A percentile compares a stretch with the other conserved stretches of the same genome.
These are phyloP conservation scores for Drosophila willistoni DNA, from an alignment of 1,140 invertebrate species.

Conservation along the genomic window DNA sequence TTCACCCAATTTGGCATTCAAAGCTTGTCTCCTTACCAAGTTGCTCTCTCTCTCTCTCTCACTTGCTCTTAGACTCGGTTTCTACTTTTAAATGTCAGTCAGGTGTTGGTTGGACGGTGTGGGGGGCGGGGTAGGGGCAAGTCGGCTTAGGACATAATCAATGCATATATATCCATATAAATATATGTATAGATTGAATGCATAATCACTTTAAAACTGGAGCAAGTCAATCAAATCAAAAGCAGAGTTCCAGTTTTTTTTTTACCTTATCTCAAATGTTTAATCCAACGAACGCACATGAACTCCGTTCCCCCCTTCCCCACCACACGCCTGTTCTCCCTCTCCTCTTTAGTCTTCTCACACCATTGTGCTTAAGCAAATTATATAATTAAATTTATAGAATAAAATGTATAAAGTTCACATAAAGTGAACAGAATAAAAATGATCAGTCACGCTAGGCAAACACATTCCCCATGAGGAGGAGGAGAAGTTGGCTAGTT, in stretches of 20 bases:
- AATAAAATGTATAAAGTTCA: conserved; percentile 14
- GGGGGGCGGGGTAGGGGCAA: not conserved
- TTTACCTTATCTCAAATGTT: conserved; percentile 8
- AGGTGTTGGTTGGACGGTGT: not conserved
- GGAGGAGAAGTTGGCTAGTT: not conserved
- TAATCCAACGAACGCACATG: conserved; percentile 17
- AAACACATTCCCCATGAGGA: not conserved
- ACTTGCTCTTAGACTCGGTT: not conserved
- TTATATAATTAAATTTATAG: conserved; percentile 15
- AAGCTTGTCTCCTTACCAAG: not conserved
- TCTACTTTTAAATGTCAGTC: conserved; percentile 13
- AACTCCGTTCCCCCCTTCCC: not conserved
- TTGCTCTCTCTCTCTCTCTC: not conserved
- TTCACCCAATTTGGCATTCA: conserved; percentile 13
- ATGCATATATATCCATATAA: not conserved
- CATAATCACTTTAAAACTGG: conserved; percentile 5
- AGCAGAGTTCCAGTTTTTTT: not conserved
- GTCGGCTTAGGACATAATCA: not conserved
- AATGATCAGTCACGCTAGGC: conserved; percentile 24
- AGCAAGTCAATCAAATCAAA: conserved; percentile 12
- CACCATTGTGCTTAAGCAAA: conserved; percentile 4
- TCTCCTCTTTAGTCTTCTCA: not conserved
- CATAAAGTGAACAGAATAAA: not conserved
- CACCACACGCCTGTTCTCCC: too few species aligned
- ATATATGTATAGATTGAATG: not conserved